Base-by-base conservation (phyloP, 2,888 invertebrate genomes). In the Lordiphosa fenestrarum region DNA sequence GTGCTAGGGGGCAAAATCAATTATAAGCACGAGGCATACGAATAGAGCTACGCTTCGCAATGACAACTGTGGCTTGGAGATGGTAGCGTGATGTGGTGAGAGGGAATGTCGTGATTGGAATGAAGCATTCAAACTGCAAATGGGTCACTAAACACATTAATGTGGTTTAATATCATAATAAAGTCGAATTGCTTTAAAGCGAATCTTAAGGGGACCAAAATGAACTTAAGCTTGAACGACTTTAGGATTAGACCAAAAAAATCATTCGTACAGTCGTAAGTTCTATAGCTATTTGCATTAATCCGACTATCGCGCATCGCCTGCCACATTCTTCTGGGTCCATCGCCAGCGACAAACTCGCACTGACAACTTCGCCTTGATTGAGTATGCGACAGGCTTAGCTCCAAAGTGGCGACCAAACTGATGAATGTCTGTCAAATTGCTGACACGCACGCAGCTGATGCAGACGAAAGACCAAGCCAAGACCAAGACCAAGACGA, bases 371-470 rank as follows among this genome's bases (percentile, higher is more conserved):
- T 60, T 51, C 51, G 40, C 21, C 63, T 74, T 77, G 77, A 77
- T 77, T 77, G 78, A 81, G 77, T 77, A 81, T 77, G 78, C 73
- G 78, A 77, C 74, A 74, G 71, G 63, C 67, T 55, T 48, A 57
- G 51, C 60, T 49, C 42, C 60, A 51, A 66, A 64, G 65, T 65
- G 65, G 65, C 63, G 56, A 63, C 46, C 46, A 56, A 56, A 69
- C 52, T 80, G 84, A 84, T 80, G 84, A 80, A 84, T 84, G 84
- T 80, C 83, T 84, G 84, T 82, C 83, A 84, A 82, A 84, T 81
- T 80, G 83, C 72, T 77, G 83, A 84, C 81, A 84, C 66, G 83
- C 71, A 76, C 66, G 64, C 80, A 69, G 70, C 67, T 38, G 60
- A 53, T 54, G 60, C 33, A 38, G 48, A 64, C 40, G 25, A 10